These are phyloP conservation scores for Caracal caracal DNA, from an alignment of 2,113 vertebrate species.

Conservation along the genomic window DNA sequence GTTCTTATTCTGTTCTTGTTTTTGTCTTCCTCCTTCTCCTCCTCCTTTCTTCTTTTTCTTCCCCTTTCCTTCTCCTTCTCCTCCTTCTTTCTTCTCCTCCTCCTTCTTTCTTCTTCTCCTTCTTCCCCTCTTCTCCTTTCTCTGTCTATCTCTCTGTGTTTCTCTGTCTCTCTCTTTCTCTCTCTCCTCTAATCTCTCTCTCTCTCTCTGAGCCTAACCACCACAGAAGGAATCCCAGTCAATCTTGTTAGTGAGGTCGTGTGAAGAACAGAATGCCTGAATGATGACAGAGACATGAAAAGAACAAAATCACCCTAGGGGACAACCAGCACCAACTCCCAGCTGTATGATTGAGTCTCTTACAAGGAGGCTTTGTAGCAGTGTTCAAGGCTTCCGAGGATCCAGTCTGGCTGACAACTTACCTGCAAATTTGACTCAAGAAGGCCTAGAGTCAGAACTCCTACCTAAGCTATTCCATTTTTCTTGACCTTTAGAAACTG, in stretches of 20 bases:
- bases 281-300: background rate
- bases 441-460: background rate
- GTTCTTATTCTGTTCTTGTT: too few species aligned
- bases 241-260: background rate
- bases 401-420: rapidly evolving
- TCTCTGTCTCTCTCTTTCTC: background rate
- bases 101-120: background rate
- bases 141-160: background rate
- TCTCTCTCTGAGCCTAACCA: background rate
- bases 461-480: background rate
- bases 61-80: too few species aligned
- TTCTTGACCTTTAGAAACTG: background rate
- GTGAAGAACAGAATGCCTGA: background rate
- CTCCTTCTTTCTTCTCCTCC: background rate
- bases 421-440: background rate
- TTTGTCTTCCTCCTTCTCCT: too few species aligned
- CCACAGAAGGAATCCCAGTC: background rate
- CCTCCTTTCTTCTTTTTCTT: too few species aligned
- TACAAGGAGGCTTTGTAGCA: background rate
- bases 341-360: rapidly evolving
- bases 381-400: background rate
- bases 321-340: background rate
- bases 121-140: background rate
- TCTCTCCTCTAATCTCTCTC: background rate
- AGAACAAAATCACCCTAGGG: rapidly evolving